Base-by-base conservation (phyloP, 2,888 invertebrate genomes). In the Drosophila silvestris region DNA sequence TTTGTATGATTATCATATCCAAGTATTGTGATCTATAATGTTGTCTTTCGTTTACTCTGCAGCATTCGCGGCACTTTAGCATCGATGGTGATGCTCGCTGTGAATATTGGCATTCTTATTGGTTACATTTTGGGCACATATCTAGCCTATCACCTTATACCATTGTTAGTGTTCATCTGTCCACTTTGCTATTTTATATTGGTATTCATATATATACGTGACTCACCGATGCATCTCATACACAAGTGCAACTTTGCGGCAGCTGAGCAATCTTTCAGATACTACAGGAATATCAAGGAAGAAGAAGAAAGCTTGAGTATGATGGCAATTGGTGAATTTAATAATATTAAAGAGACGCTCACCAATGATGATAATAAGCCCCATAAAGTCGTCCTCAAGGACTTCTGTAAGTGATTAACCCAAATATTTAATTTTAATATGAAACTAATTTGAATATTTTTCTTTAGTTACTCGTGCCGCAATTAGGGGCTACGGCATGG, bases 41-140 rank as follows among this genome's bases (percentile, higher is more conserved):
- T 5, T 14, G 19, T 22, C 12, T 28, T 3, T 33, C n/a, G 22
- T 84, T n/a, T n/a, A 5, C 41, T 10, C n/a, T 77, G 1, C 57
- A 93, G 92, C 50, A 90, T 93, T 53, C 93, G 93, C 10, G 93
- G 93, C 3, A 90, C 91, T 1, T 79, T 93, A 3, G 85, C 91
- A 1, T 81, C 93, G 10, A 82, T 92, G 79, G 81, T 92, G 1
- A 88, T 91, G 79, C 74, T 93, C 19, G 83, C 91, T 9, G 76
- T 92, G 3, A 93, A 92, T 60, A 69, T 86, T 35, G 93, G 93
- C 19, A 71, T 92, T 10, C 78, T 93, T 0, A 39, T 86, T 2
- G 92, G 92, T n/a, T 92, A 83, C 28, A 91, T 92, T 26, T 50
- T 91, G 51, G 87, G 91, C 51, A 82, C 92, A 1, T 85, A 92